phyloP scores from a whole-genome alignment of 2,113 vertebrate species.

The Pachypanchax playfairii region DNA sequence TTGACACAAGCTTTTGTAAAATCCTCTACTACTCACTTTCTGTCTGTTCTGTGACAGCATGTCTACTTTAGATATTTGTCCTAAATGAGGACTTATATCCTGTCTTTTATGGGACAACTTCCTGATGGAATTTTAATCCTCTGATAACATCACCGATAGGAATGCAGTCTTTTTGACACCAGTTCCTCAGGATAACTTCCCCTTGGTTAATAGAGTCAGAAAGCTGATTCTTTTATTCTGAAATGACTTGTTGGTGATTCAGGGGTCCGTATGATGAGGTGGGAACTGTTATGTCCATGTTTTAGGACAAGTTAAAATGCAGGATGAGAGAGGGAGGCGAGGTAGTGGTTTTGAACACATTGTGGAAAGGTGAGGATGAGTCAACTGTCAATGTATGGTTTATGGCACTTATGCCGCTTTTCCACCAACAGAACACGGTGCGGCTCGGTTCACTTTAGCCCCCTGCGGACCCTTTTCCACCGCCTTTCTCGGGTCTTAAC shows the following conservation, averaged over 20 bases:
- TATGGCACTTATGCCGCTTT: no score
- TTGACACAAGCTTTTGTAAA: no score
- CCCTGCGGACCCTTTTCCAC: no score
- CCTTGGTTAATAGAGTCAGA: slow-evolving; percentile 46
- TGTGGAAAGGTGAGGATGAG: no score
- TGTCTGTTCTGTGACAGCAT: background rate
- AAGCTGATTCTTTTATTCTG: slow-evolving; percentile 32
- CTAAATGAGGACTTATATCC: slow-evolving; percentile 9
- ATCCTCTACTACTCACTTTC: background rate
- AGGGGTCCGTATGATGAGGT: slow-evolving; percentile 55
- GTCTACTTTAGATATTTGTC: background rate
- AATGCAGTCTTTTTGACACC: slow-evolving; percentile 28
- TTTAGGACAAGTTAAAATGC: no score
- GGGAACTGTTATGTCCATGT: no score
- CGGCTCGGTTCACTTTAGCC: no score
- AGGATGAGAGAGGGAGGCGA: no score
- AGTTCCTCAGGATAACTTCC: slow-evolving; percentile 29
- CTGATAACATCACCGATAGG: slow-evolving; percentile 38
- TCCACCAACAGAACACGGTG: no score
- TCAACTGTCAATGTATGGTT: no score
- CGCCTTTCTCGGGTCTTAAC: no score
- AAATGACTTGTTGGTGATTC: slow-evolving; percentile 53
- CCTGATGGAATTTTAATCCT: slow-evolving; percentile 45
- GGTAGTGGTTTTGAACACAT: no score
- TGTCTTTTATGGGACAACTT: slow-evolving; percentile 22